Evolutionary conservation across 35 echinoderm and acorn worm genomes (phyloP), one percentile per base, ranked within the genome.

Genomic region (Amphiura filiformis): DNA sequence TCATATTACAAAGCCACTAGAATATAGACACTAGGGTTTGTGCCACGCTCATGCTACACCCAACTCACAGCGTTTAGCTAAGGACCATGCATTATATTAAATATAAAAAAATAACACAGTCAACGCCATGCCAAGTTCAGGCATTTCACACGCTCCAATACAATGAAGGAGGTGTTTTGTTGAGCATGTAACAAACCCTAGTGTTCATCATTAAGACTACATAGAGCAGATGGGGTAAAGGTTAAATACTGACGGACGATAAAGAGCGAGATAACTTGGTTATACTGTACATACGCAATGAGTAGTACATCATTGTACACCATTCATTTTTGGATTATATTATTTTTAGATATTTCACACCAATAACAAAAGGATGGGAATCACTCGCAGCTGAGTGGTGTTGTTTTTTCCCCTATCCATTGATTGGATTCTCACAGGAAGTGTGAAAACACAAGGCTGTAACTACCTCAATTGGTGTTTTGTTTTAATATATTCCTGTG

Each of bases 31-130:
- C 61, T 30, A 70, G 28, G 61, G 26, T n/a, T 70, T 70, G 61
- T 30, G 28, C 15, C 61, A 70, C 26, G 61, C 28, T n/a, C 61
- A 70, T 70, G 7, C 26, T 70, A 70, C 28, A 70, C 61, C 26
- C 26, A 15, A 70, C 9, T 70, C 61, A 23, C 61, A 70, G 61
- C 9, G 61, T 30, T n/a, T 70, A 26, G 61, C 61, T 70, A 70
- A 70, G 61, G 61, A 70, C 61, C 26, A 70, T 70, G 61, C 61
- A 18, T 26, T 52, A 52, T 20, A 11, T 11, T 52, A n/a, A n/a
- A n/a, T n/a, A n/a, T n/a, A n/a, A 52, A 70, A 15, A 70, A 70
- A 70, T 70, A 70, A n/a, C 61, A 70, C 61, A 70, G 61, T 70
- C 61, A 70, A 70, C 61, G 26, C 61, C 61, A 70, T 70, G 61